phyloP scores from a whole-genome alignment of 2,113 vertebrate genomes.

The Fregata magnificens region DNA sequence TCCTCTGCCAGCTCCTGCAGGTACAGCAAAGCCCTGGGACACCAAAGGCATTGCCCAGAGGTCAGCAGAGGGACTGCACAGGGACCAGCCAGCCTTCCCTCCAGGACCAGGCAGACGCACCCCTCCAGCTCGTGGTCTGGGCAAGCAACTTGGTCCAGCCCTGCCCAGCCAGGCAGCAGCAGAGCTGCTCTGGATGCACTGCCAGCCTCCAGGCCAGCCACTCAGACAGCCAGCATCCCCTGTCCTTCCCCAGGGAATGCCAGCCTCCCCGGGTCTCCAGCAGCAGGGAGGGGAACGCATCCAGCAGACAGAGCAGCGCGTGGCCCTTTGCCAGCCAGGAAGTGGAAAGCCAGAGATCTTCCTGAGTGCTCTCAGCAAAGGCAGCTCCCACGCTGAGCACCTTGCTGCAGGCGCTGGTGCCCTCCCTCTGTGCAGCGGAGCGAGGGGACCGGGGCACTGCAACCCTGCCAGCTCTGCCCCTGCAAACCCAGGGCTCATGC shows the following conservation, averaged over 20 bases:
- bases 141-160: not conserved
- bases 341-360: not conserved
- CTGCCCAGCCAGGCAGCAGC: not conserved
- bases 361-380: no score
- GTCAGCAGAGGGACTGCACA: fast-evolving
- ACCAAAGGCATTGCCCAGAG: not conserved
- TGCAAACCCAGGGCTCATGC: not conserved
- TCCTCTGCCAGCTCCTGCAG: slow-evolving; percentile 87
- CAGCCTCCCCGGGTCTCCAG: fast-evolving
- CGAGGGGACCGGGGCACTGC: fast-evolving
- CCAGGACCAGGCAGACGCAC: fast-evolving
- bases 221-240: not conserved
- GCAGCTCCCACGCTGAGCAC: fast-evolving
- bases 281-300: not conserved
- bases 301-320: not conserved
- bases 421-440: not conserved
- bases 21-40: slow-evolving; percentile 87
- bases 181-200: fast-evolving
- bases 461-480: not conserved
- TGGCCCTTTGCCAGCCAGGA: not conserved
- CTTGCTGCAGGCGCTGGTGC: not conserved
- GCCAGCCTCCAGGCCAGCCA: not conserved
- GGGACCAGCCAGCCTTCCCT: not conserved
- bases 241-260: not conserved
- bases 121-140: fast-evolving